A percentile compares a stretch with the other conserved stretches of the same genome.
Conservation (phyloP, 1,140 invertebrate species). For the Lepidurus couesii region DNA sequence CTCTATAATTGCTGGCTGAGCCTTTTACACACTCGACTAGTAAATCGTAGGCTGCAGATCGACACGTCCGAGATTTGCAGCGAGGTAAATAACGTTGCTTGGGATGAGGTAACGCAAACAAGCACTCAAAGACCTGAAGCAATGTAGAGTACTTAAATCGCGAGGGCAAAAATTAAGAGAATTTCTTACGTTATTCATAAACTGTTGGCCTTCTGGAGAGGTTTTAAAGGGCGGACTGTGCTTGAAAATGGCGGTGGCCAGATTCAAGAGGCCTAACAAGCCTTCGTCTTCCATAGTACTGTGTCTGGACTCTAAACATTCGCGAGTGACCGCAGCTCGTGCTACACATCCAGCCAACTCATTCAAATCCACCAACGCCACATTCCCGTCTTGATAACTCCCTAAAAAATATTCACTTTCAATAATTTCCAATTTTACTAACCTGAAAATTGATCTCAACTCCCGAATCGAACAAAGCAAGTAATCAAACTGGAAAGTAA, state of each 20-base stretch:
- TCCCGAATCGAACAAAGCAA: too few relatives aligned
- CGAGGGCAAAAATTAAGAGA: slow-evolving; percentile 27
- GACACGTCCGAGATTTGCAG: slow-evolving; percentile 80
- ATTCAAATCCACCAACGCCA: slow-evolving; percentile 61
- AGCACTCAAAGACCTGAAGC: slow-evolving; percentile 69
- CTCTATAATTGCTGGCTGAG: slow-evolving; percentile 75
- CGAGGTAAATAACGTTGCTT: slow-evolving; percentile 78
- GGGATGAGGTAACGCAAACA: slow-evolving; percentile 84
- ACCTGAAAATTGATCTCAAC: too few relatives aligned
- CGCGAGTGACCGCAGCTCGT: slow-evolving; percentile 64
- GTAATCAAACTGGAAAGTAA: too few relatives aligned
- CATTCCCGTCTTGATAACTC: slow-evolving; percentile 52
- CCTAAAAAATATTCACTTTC: slow-evolving; percentile 40
- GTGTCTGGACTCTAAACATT: slow-evolving; percentile 73
- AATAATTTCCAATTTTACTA: not conserved
- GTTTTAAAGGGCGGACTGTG: slow-evolving; percentile 81
- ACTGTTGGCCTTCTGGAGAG: slow-evolving; percentile 64
- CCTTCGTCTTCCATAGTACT: slow-evolving; percentile 81
- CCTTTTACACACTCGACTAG: slow-evolving; percentile 79
- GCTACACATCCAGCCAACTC: slow-evolving; percentile 67
- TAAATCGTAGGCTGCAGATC: slow-evolving; percentile 83
- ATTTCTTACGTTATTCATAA: slow-evolving; percentile 38
- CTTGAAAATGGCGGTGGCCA: slow-evolving; percentile 78
- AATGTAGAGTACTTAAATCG: not conserved
- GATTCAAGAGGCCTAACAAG: slow-evolving; percentile 76